Percentiles rank a stretch among this genome's conserved stretches.
These are phyloP conservation scores for Cyclargus thomasi DNA, from an alignment of 1,140 invertebrate genomes.

Conservation along the genomic window DNA sequence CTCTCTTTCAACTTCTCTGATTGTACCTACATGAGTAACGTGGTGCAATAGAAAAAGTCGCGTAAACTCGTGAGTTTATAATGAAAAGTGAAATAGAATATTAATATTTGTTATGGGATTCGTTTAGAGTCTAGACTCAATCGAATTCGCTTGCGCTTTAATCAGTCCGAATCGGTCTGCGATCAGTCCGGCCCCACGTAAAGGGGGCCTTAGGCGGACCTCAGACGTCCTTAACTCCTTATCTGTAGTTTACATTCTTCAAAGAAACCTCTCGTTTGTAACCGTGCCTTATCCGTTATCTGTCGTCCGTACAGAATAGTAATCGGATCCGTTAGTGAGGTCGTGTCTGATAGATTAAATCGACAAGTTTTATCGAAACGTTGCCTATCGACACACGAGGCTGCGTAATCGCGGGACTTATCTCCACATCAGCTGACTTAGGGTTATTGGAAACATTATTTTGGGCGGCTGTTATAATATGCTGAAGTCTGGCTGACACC, in stretches of 20 bases:
- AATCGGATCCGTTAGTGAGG: constrained; percentile 13
- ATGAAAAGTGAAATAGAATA: too few relatives aligned
- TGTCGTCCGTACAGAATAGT: constrained; percentile 9
- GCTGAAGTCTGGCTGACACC: too few relatives aligned
- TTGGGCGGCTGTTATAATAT: neutral
- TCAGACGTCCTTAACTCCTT: neutral
- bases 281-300: constrained; percentile 10
- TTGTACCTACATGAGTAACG: too few relatives aligned
- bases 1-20: too few relatives aligned
- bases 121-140: too few relatives aligned
- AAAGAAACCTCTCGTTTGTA: constrained; percentile 4
- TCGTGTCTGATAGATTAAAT: constrained; percentile 10
- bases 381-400: neutral
- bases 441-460: constrained; percentile 4
- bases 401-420: constrained; percentile 25
- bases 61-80: too few relatives aligned
- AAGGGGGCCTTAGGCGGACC: neutral
- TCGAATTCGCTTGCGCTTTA: too few relatives aligned
- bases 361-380: neutral
- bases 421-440: constrained; percentile 22
- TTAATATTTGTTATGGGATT: too few relatives aligned
- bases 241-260: neutral
- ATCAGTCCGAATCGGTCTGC: neutral
- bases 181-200: neutral
- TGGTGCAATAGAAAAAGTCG: too few relatives aligned